Conservation (phyloP, 2,797 vertebrate genomes). For the Steatocranus sp. region DNA sequence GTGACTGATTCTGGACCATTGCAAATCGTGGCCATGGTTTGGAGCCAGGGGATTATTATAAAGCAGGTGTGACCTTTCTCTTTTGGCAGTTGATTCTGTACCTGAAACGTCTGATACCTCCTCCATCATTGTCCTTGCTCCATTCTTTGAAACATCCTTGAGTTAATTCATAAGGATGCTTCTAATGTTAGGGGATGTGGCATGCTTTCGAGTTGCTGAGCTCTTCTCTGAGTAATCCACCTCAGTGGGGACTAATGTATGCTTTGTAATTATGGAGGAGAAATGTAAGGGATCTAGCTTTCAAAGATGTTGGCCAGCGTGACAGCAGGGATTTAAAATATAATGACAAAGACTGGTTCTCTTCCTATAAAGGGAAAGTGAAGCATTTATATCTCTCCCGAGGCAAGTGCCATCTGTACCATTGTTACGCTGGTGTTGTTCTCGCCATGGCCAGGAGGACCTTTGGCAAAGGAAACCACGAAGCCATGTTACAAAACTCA, state of each 20-base stretch:
- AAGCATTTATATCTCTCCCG: slow-evolving; percentile 36
- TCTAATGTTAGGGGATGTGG: not conserved
- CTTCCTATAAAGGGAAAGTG: slow-evolving; percentile 15
- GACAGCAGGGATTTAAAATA: slow-evolving; percentile 39
- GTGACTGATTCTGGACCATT: slow-evolving; percentile 52
- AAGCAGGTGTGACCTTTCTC: slow-evolving; percentile 53
- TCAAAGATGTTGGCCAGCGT: slow-evolving; percentile 32
- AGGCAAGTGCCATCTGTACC: slow-evolving; percentile 47
- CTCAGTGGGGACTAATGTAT: slow-evolving; percentile 20
- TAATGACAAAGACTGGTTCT: slow-evolving; percentile 31
- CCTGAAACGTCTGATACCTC: slow-evolving; percentile 32
- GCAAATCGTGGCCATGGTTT: slow-evolving; percentile 32
- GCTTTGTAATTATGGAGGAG: not conserved
- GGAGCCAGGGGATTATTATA: slow-evolving; percentile 39
- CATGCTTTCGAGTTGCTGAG: slow-evolving; percentile 16
- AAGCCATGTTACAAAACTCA: slow-evolving; percentile 53
- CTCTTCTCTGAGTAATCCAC: slow-evolving; percentile 30
- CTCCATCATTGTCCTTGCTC: not conserved
- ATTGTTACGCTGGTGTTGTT: slow-evolving; percentile 24
- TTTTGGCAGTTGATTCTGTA: slow-evolving; percentile 11
- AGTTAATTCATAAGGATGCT: slow-evolving; percentile 19
- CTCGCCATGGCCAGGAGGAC: slow-evolving; percentile 22
- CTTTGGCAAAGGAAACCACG: slow-evolving; percentile 38
- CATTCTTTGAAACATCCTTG: not conserved
- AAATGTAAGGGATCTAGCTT: not conserved